Conservation (phyloP, 2,797 vertebrate species). For the Melanotaenia nigrans region DNA sequence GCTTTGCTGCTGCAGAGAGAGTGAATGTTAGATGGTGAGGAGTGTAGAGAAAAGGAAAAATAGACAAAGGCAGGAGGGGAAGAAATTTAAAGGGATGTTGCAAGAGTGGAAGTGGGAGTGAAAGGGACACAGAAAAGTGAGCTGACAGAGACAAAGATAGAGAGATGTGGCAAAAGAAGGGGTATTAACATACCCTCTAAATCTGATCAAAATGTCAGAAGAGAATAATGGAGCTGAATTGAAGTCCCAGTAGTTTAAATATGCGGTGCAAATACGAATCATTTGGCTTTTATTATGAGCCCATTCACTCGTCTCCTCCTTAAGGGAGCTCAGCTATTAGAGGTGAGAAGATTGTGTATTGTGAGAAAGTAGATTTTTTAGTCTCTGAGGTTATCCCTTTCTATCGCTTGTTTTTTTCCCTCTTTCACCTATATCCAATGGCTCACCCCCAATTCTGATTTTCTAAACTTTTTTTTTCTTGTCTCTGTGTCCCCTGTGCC, state of each 20-base stretch:
- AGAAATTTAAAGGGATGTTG: constrained; percentile 48
- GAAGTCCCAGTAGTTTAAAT: constrained; percentile 75
- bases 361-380: constrained; percentile 68
- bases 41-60: constrained; percentile 42
- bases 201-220: constrained; percentile 77
- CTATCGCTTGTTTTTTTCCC: constrained; percentile 15
- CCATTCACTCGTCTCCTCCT: constrained; percentile 67
- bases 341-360: constrained; percentile 72
- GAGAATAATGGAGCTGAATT: constrained; percentile 77
- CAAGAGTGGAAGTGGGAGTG: constrained; percentile 11
- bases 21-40: constrained; percentile 32
- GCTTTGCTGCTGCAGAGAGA: constrained; percentile 64
- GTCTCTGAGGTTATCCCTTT: constrained; percentile 64
- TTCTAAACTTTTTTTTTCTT: constrained; percentile 23
- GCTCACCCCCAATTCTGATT: constrained; percentile 42
- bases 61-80: constrained; percentile 29
- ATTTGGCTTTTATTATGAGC: constrained; percentile 74
- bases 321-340: constrained; percentile 72
- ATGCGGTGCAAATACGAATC: constrained; percentile 75
- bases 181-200: constrained; percentile 65
- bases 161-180: constrained; percentile 44
- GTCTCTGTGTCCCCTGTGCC: constrained; percentile 36
- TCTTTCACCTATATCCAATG: constrained; percentile 52
- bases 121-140: constrained; percentile 31
- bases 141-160: constrained; percentile 53